Base-by-base conservation (phyloP, 2,888 invertebrate genomes). In the Eretmocerus hayati region DNA sequence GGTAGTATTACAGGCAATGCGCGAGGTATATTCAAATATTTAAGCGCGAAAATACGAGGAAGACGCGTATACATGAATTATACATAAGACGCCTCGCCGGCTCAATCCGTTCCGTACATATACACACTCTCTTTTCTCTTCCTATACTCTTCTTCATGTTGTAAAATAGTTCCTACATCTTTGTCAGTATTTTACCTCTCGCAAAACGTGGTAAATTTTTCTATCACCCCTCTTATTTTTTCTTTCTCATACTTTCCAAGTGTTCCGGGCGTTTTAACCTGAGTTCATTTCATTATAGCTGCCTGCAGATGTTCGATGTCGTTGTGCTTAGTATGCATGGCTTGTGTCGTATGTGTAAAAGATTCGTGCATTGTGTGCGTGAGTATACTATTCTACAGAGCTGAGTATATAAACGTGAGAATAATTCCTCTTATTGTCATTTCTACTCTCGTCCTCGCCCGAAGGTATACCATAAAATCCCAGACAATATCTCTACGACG, bases 11-110 rank as follows among this genome's bases (percentile, higher is more conserved):
- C 62, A 59, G 55, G 58, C 62, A 63, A 63, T n/a, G n/a, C n/a
- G n/a, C 62, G 59, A 62, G 58, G 61, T 66, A n/a, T n/a, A 67
- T 69, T 70, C 66, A 68, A 70, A 70, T 69, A 70, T 69, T 69
- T 66, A 68, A 69, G 67, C 63, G 64, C 62, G 64, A 66, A 69
- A 70, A 69, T 66, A 67, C 63, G 63, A 59, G 58, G 66, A 67
- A 63, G 65, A 59, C 60, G 60, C 59, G 56, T 30, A 26, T 31
- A 52, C 57, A 67, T 69, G 67, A 67, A 68, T 68, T 62, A 70
- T 68, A 62, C 65, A 69, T 67, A 60, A 65, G 61, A 56, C 61
- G 56, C 58, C 58, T 60, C 59, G 13, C 44, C 35, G 38, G 37
- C 48, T 6, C 8, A 33, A 16, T n/a, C n/a, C n/a, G n/a, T 18